Evolutionary conservation across 2,888 invertebrate genomes (phyloP), one percentile per base, ranked within the genome.

Genomic region (Pegoplata infirma): DNA sequence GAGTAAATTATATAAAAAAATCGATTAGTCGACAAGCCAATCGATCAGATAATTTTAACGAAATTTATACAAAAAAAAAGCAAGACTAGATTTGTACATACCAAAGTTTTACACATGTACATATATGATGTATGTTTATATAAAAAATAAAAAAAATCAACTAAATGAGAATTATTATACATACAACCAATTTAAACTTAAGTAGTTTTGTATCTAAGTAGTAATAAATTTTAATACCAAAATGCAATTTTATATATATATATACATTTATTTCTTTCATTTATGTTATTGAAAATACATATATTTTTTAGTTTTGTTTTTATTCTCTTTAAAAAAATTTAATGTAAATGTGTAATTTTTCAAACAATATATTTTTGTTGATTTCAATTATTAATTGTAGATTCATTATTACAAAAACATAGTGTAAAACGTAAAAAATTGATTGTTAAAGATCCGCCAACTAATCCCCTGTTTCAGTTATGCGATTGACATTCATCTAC

Each of bases 171-270:
- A 66, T 66, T 71, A 79, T 59, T 59, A 73, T 53, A 59, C 53
- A 74, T 46, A 63, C 19, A 68, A 64, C 47, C 44, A 49, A 59
- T 53, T 74, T 67, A 46, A 74, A 53, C 53, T 53, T 78, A 76
- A 81, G 69, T 80, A 81, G 81, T 81, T 81, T 81, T 81, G 78
- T 81, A 81, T 80, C 68, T 80, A 80, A 66, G 78, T 81, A 81
- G 81, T 56, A 76, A 74, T 69, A 80, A 80, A 81, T 81, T 80
- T 78, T 64, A 78, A 73, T 68, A 68, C n/a, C 51, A 28, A 51
- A 64, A 64, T 68, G 73, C 73, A 68, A 78, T 46, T 40, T 61
- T n/a, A 47, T 32, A 68, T 68, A 47, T 32, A 32, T 40, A 2
- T n/a, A n/a, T 10, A 32, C 3, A 4, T 4, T 10, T 32, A 32